These are phyloP conservation scores for Sphaerodactylus townsendi DNA, from an alignment of 2,113 vertebrate genomes.

Conservation along the genomic window DNA sequence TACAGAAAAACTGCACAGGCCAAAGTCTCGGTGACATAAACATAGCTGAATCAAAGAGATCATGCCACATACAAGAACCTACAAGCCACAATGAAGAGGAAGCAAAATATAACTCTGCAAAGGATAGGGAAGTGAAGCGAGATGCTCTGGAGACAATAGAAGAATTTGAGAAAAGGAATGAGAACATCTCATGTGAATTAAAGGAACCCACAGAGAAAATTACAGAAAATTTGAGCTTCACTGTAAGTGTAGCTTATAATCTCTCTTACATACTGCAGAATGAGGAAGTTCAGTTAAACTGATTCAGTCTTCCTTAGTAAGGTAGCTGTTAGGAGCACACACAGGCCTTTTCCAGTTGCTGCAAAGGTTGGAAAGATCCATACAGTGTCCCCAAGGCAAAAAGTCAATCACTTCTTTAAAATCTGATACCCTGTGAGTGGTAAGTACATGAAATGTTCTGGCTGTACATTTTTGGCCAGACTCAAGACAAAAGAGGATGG, in stretches of 20 bases:
- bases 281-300: not conserved
- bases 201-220: not conserved
- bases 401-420: not conserved
- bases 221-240: not conserved
- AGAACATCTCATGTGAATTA: not conserved
- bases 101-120: not conserved
- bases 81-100: not conserved
- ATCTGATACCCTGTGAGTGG: not conserved
- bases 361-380: not conserved
- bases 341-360: not conserved
- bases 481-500: not conserved
- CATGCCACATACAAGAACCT: not conserved
- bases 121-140: rapidly evolving
- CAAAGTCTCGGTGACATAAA: slow-evolving; percentile 14
- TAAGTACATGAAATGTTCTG: not conserved
- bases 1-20: slow-evolving; percentile 28
- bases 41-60: slow-evolving; percentile 7
- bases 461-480: not conserved
- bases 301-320: not conserved
- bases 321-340: not conserved
- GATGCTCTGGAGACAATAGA: rapidly evolving
- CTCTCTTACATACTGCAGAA: not conserved
- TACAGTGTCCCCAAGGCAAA: not conserved
- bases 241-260: slow-evolving; percentile 42
- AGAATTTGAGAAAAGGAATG: not conserved